phyloP scores from a whole-genome alignment of 1,140 invertebrate species.

The Drosophila neocordata region DNA sequence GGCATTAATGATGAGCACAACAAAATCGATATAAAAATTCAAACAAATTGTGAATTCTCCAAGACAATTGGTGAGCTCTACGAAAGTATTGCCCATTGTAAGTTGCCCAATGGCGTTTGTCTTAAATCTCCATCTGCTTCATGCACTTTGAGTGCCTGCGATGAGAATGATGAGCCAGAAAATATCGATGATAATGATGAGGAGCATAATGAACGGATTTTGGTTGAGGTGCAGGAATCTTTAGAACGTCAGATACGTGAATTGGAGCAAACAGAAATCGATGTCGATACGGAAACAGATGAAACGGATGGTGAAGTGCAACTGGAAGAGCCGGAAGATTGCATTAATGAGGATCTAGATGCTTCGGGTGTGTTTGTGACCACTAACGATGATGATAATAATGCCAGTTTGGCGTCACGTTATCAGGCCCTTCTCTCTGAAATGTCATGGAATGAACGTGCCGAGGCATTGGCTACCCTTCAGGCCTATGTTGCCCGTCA shows the following conservation, averaged over 20 bases:
- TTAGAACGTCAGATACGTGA: conserved; percentile 92
- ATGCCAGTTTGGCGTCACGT: conserved; percentile 84
- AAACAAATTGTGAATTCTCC: conserved; percentile 81
- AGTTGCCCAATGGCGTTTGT: conserved; percentile 41
- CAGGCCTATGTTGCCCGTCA: conserved; percentile 91
- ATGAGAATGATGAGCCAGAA: conserved; percentile 73
- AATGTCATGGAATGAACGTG: conserved; percentile 91
- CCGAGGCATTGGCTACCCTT: conserved; percentile 90
- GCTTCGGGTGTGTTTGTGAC: conserved; percentile 65
- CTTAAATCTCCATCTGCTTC: conserved; percentile 25
- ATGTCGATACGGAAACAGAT: conserved; percentile 91
- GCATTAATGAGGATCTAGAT: conserved; percentile 36
- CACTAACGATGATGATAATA: conserved; percentile 73
- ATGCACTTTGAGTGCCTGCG: conserved; percentile 65
- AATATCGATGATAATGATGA: conserved; percentile 67
- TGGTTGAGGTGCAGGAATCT: conserved; percentile 91
- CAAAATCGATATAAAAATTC: conserved; percentile 82
- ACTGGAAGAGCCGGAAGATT: conserved; percentile 65
- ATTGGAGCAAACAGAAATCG: conserved; percentile 90
- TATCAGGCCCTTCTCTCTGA: conserved; percentile 90
- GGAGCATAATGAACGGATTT: conserved; percentile 85
- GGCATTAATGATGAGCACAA: conserved; percentile 64
- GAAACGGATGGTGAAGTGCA: conserved; percentile 85
- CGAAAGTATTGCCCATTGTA: conserved; percentile 64
- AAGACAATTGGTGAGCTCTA: conserved; percentile 81